Evolutionary conservation across 2,888 invertebrate species (phyloP).

Genomic region (Epinotia demarniana): DNA sequence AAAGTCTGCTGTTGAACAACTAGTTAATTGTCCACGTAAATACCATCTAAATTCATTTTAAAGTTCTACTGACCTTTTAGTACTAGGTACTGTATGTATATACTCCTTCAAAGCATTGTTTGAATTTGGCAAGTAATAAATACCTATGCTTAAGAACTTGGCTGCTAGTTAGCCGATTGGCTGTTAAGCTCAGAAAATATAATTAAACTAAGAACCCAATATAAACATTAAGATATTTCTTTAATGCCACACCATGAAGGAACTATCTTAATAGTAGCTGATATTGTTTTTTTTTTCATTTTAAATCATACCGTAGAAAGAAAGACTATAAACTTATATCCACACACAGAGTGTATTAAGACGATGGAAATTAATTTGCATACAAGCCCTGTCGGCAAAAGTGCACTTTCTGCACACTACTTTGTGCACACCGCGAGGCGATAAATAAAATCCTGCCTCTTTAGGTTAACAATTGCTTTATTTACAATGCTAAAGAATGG

Average conservation of each 20-base stretch:
- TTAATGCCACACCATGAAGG: too few species aligned
- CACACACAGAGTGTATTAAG: too few species aligned
- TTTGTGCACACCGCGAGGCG: constrained; percentile 26
- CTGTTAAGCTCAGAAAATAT: constrained; percentile 39
- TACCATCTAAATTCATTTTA: constrained; percentile 20
- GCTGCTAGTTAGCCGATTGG: constrained; percentile 46
- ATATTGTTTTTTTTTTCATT: too few species aligned
- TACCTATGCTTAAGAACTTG: constrained; percentile 5
- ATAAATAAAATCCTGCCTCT: constrained; percentile 62
- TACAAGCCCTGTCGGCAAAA: constrained; percentile 9
- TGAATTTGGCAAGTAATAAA: constrained; percentile 40
- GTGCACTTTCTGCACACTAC: constrained; percentile 16
- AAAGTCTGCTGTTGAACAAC: constrained; percentile 23
- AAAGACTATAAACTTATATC: too few species aligned
- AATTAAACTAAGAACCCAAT: too few species aligned
- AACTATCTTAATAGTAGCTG: too few species aligned
- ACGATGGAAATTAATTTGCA: constrained; percentile 24
- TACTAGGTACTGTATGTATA: constrained; percentile 1
- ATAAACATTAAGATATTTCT: too few species aligned
- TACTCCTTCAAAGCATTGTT: constrained; percentile 32
- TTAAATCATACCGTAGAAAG: too few species aligned
- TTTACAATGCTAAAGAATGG: constrained; percentile 63
- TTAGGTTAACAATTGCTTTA: constrained; percentile 66
- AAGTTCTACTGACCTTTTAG: constrained; percentile 22
- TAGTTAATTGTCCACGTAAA: constrained; percentile 39